Evolutionary conservation across 2,113 vertebrate species (phyloP), one percentile per base, ranked within the genome.

Genomic region (Pteronura brasiliensis): DNA sequence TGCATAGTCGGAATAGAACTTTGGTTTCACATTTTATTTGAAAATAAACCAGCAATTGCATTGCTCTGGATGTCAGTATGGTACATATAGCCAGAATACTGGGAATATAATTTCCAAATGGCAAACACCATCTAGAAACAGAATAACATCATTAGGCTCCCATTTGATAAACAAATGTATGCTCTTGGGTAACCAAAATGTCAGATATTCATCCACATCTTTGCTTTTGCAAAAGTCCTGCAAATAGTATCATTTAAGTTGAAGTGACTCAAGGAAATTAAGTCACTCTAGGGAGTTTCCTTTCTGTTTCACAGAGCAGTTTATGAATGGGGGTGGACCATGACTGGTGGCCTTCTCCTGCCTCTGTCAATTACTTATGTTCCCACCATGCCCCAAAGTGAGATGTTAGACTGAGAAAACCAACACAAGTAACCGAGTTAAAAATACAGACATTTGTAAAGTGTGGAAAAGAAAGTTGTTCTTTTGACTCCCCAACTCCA

Each of bases 11-110:
- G 63, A 93, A 74, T 42, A 88, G 84, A 96, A 88, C 57, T 93
- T 92, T 94, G 63, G 65, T 88, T 96, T 95, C 44, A 21, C 59
- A 23, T 82, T 96, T 96, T 92, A 31, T 97, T 93, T 97, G 87
- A 88, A 95, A 95, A 96, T 97, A 94, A 96, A 42, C 8, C 44
- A 98, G 63, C 94, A 95, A 61, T 94, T 63, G 4, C 25, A 47
- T 92, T 94, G 44, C 94, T 96, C 23, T 92, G 76, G 49, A 85
- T 90, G 71, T 72, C 88, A 84, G 36, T 39, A 44, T 71, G 81
- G 44, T 42, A 10, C 36, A 65, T 76, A 81, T 12, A 81, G 76
- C 36, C 17, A 21, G 63, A 92, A 65, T 61, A 20, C 67, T 87
- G 61, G 74, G 21, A 61, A 63, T 47, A 52, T 59, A 36, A 52